Conservation (phyloP, 2,888 invertebrate genomes). For the Xiphydria camelus region DNA sequence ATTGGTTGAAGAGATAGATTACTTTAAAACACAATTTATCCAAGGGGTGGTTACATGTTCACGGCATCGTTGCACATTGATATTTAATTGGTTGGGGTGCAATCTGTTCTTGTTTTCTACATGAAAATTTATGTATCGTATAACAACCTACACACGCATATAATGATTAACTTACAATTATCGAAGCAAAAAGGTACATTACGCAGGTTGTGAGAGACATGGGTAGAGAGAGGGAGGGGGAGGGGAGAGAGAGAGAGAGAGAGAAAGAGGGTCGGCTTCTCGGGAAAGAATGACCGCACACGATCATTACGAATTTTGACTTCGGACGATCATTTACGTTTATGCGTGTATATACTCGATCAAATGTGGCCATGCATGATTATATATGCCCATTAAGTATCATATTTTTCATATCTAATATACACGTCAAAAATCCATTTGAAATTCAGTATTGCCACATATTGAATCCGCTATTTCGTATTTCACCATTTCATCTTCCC, state of each 20-base stretch:
- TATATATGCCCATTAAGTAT: no score
- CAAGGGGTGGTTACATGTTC: constrained; percentile 42
- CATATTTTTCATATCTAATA: no score
- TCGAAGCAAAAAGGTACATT: constrained; percentile 3
- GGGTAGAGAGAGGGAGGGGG: constrained; percentile 1
- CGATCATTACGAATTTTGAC: constrained; percentile 22
- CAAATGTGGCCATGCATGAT: no score
- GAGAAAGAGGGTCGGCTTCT: not conserved
- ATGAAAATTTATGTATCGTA: constrained; percentile 12
- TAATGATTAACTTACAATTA: constrained; percentile 17
- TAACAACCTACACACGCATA: constrained; percentile 22
- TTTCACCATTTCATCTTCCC: no score
- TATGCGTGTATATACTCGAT: no score
- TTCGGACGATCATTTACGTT: no score
- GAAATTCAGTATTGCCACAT: no score
- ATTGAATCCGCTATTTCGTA: no score
- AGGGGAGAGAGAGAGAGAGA: not conserved
- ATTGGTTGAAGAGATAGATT: constrained; percentile 20
- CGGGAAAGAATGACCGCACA: constrained; percentile 13
- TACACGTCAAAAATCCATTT: no score
- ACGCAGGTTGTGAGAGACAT: constrained; percentile 4
- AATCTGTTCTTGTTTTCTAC: constrained; percentile 47
- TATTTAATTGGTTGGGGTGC: constrained; percentile 53
- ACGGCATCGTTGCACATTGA: constrained; percentile 50
- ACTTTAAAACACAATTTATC: constrained; percentile 30